Percentiles rank a stretch among this genome's conserved stretches.
These are phyloP conservation scores for Bubo scandiacus DNA, from an alignment of 2,113 vertebrate genomes.

Conservation along the genomic window DNA sequence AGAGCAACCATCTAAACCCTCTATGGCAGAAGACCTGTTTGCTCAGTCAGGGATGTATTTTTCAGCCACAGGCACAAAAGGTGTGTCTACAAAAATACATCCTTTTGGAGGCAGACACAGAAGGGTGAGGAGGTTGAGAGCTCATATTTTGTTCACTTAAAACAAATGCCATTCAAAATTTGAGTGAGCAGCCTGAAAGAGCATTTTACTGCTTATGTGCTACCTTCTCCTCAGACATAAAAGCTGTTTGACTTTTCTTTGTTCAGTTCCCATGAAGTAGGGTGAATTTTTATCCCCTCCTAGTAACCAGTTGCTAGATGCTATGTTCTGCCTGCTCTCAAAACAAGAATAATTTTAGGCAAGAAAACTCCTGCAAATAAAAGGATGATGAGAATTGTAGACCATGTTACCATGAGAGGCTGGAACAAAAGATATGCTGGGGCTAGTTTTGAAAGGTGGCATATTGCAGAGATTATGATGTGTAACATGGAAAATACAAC, in stretches of 20 bases:
- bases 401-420: neutral
- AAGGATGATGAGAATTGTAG: neutral
- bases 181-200: neutral
- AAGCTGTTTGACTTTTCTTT: neutral
- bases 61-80: neutral
- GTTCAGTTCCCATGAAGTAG: neutral
- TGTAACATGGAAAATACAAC: neutral
- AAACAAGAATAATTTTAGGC: neutral
- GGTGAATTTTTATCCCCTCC: neutral
- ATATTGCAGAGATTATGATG: neutral
- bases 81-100: neutral
- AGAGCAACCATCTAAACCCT: neutral
- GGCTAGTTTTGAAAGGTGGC: neutral
- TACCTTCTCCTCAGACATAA: neutral
- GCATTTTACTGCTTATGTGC: neutral
- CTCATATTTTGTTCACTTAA: neutral
- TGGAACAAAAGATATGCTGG: neutral
- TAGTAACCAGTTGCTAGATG: neutral
- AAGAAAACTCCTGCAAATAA: neutral
- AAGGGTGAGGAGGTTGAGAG: neutral
- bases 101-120: neutral
- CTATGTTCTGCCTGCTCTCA: neutral
- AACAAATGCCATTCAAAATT: neutral
- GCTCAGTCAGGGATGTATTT: neutral
- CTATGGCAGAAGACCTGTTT: neutral